phyloP scores from a whole-genome alignment of 30 jellyfish, hydroid and myxozoan species.

The Cassiopea andromeda region DNA sequence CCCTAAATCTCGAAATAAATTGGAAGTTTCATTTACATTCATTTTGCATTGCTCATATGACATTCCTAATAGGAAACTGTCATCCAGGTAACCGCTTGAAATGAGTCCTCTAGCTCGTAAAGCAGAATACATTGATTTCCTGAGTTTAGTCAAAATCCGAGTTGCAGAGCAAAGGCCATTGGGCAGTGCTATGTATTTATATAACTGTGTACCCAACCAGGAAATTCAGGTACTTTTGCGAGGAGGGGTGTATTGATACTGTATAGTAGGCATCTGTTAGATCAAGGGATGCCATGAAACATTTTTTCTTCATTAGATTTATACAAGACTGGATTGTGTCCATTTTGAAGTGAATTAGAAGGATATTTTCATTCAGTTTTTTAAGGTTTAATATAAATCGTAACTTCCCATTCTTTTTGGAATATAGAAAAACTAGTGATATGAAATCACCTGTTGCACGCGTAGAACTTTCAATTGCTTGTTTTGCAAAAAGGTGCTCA shows the following conservation, averaged over 20 bases:
- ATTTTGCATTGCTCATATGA: neutral
- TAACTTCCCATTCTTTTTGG: neutral
- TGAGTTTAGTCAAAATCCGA: neutral
- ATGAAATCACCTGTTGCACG: neutral
- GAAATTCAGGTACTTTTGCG: neutral
- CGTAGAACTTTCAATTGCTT: neutral
- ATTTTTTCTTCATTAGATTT: too few relatives aligned
- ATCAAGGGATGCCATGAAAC: neutral
- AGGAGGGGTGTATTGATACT: neutral
- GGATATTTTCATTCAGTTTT: neutral
- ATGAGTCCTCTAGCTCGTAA: neutral
- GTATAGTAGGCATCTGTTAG: neutral
- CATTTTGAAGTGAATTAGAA: neutral
- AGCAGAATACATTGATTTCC: neutral
- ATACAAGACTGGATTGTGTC: neutral
- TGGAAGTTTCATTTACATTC: neutral
- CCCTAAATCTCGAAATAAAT: neutral
- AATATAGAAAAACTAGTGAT: neutral
- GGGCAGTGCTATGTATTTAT: neutral
- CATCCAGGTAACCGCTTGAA: neutral
- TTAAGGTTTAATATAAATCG: neutral
- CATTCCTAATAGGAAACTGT: neutral
- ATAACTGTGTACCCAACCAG: neutral
- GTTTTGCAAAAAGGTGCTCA: neutral
- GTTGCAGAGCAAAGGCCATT: neutral